These are phyloP conservation scores for Umimayanthus kanabou DNA, from an alignment of 92 coral and sea anemone genomes.

Conservation along the genomic window DNA sequence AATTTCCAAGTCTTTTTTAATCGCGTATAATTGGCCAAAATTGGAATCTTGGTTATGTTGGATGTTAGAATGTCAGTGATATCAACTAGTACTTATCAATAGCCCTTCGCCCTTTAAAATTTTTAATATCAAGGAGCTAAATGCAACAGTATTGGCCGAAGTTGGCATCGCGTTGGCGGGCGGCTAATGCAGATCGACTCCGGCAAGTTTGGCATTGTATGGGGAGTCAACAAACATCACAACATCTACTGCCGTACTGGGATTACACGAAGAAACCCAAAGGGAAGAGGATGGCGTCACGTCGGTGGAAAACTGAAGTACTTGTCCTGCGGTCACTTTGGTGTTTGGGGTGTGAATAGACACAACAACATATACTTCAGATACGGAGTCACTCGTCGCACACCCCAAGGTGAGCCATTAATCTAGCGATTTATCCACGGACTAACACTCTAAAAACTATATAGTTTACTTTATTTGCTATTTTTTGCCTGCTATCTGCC, in stretches of 20 bases:
- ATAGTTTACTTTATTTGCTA: no score
- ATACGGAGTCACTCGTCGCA: slow-evolving; percentile 18
- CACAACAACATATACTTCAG: slow-evolving; percentile 27
- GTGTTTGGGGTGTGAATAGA: slow-evolving; percentile 42
- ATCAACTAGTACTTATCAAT: not conserved
- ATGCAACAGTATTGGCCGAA: not conserved
- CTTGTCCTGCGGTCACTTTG: slow-evolving; percentile 24
- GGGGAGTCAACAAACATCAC: slow-evolving; percentile 45
- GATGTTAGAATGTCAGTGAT: not conserved
- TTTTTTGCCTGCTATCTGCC: no score
- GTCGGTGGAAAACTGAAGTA: slow-evolving; percentile 6
- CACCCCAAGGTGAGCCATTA: slow-evolving; percentile 25
- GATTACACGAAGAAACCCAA: slow-evolving; percentile 18
- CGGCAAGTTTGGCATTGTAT: slow-evolving; percentile 47
- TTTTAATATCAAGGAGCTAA: not conserved
- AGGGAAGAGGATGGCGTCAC: slow-evolving; percentile 26
- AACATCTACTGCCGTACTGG: slow-evolving; percentile 49
- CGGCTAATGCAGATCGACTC: slow-evolving; percentile 48
- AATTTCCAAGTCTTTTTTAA: no score
- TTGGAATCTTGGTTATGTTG: no score
- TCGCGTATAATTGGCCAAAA: no score
- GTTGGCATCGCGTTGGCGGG: not conserved
- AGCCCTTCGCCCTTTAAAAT: not conserved
- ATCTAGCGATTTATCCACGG: not conserved
- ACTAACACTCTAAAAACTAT: not conserved